phyloP scores from a whole-genome alignment of 2,113 vertebrate genomes.

The Lontra canadensis region DNA sequence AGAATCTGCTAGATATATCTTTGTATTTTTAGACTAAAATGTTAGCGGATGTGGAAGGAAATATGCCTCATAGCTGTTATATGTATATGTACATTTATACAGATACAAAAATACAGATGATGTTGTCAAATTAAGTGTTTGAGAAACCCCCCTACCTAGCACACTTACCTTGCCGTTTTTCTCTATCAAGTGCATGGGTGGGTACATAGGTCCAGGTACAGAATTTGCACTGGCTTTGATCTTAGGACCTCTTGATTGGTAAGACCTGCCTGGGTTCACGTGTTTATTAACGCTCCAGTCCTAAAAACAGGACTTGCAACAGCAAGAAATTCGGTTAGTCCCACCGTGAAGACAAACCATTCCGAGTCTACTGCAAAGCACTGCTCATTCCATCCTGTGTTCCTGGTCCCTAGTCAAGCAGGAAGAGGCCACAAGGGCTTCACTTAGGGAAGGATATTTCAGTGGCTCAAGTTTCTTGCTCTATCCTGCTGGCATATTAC shows the following conservation, averaged over 20 bases:
- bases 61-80: background rate
- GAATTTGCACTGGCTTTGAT: background rate
- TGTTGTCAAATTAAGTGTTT: background rate
- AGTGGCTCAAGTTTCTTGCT: background rate
- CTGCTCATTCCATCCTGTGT: too few relatives aligned
- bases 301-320: background rate
- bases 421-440: background rate
- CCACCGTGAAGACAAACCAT: background rate
- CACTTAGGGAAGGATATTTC: background rate
- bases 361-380: background rate
- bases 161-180: background rate
- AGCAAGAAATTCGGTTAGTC: background rate
- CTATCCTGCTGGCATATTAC: rapidly evolving
- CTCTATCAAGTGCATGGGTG: background rate
- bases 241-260: background rate
- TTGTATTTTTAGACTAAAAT: background rate
- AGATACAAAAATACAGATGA: background rate
- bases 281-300: background rate
- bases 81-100: background rate
- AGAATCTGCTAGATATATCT: background rate
- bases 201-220: background rate
- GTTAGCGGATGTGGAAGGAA: background rate
- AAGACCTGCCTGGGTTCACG: background rate
- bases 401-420: background rate
- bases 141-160: background rate